These are phyloP conservation scores for Thryonomys swinderianus DNA, from an alignment of 2,113 vertebrate species.

Conservation along the genomic window DNA sequence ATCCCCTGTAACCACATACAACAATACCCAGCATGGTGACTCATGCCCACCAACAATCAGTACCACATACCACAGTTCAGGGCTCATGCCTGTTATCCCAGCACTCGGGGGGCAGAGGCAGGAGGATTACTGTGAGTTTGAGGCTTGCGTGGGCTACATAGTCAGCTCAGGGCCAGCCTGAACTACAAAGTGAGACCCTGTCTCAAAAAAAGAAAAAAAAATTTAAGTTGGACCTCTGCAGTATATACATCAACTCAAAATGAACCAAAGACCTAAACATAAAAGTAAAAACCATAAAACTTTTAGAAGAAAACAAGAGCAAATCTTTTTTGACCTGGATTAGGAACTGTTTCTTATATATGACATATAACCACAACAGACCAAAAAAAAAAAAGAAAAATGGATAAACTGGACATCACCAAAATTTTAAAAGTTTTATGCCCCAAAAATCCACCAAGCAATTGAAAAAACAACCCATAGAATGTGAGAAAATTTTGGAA, in stretches of 20 bases:
- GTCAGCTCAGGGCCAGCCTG: no score
- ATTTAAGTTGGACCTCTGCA: neutral
- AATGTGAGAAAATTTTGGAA: neutral
- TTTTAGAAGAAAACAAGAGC: neutral
- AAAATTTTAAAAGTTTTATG: constrained; percentile 44
- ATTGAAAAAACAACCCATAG: neutral
- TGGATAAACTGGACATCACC: neutral
- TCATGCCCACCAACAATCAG: no score
- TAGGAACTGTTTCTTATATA: neutral
- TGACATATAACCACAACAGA: neutral
- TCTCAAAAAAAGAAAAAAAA: no score
- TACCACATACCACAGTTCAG: no score
- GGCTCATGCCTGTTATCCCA: no score
- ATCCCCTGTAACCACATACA: no score
- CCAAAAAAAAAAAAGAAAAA: no score
- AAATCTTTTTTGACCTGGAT: neutral
- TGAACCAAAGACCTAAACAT: neutral
- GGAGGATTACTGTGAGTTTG: no score
- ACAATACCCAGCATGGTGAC: no score
- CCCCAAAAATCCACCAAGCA: constrained; percentile 12
- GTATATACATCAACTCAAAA: neutral
- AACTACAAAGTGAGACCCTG: no score
- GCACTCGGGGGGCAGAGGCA: no score
- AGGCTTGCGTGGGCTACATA: no score
- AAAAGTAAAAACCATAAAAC: constrained; percentile 36